Conservation (phyloP, 2,113 vertebrate genomes). For the Recurvirostra avosetta region DNA sequence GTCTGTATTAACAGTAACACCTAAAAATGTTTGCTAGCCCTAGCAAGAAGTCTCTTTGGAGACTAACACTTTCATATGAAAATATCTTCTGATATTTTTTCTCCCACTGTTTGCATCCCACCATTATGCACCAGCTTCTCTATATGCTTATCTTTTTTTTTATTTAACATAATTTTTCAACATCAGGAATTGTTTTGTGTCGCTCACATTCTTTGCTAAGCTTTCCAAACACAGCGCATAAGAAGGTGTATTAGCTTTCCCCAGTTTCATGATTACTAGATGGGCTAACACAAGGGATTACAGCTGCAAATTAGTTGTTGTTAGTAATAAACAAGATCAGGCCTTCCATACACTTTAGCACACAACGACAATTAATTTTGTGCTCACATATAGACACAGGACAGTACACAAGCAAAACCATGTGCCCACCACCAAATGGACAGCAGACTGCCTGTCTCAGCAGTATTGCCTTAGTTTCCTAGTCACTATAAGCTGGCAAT, state of each 20-base stretch:
- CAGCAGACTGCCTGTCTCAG: not conserved
- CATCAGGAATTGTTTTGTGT: not conserved
- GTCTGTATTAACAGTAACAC: not conserved
- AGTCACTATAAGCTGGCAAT: not conserved
- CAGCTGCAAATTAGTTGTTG: not conserved
- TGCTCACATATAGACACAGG: not conserved
- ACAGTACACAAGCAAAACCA: not conserved
- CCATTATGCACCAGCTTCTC: not conserved
- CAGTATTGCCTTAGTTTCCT: not conserved
- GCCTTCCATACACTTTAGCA: not conserved
- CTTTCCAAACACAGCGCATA: not conserved
- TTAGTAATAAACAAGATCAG: not conserved
- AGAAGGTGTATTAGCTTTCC: not conserved
- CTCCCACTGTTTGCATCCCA: not conserved
- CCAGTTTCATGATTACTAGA: not conserved
- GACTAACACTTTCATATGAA: not conserved
- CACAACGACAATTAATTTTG: not conserved
- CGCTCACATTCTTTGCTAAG: not conserved
- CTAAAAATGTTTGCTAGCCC: not conserved
- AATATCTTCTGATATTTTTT: not conserved
- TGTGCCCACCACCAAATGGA: accelerated
- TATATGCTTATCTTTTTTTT: not conserved
- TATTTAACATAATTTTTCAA: not conserved
- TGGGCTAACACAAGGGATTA: not conserved
- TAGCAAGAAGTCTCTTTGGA: not conserved